These are phyloP conservation scores for Holotrichia oblita DNA, from an alignment of 1,140 invertebrate genomes.

Conservation along the genomic window DNA sequence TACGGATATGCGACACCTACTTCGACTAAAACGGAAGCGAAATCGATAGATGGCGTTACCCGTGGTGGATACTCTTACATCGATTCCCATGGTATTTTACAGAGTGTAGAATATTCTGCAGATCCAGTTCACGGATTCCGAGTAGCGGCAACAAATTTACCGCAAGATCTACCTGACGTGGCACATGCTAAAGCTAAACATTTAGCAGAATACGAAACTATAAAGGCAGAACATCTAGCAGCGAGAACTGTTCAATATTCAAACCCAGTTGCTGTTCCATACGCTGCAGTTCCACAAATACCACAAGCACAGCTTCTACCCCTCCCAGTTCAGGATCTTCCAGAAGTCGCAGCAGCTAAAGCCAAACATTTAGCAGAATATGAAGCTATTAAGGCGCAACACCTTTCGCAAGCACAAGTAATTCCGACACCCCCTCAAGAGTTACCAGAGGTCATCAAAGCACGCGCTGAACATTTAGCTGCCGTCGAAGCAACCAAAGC, in stretches of 20 bases:
- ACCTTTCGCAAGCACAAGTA: constrained; percentile 1
- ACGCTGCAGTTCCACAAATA: constrained; percentile 45
- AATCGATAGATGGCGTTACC: constrained; percentile 72
- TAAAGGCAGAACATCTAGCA: constrained; percentile 54
- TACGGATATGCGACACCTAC: constrained; percentile 76
- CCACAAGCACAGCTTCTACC: constrained; percentile 39
- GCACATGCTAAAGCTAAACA: too few species aligned
- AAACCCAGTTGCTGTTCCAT: constrained; percentile 51
- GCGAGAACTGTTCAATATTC: constrained; percentile 47
- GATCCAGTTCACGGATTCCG: constrained; percentile 74
- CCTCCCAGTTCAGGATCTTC: constrained; percentile 54
- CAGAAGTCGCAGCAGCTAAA: constrained; percentile 55
- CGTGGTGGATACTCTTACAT: constrained; percentile 75
- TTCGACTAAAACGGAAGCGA: constrained; percentile 71
- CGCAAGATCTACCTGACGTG: constrained; percentile 62
- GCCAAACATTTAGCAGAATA: too few species aligned
- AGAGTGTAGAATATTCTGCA: constrained; percentile 73
- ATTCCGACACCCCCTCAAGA: constrained; percentile 47
- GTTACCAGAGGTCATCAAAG: constrained; percentile 56
- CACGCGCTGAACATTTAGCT: constrained; percentile 56
- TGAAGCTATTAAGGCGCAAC: constrained; percentile 46
- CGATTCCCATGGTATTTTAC: constrained; percentile 73
- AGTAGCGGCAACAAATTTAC: constrained; percentile 71
- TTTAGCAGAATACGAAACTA: too few species aligned
- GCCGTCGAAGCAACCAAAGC: constrained; percentile 51